Evolutionary conservation across 2,797 vertebrate genomes (phyloP).

Genomic region (Enteromius mattozi): DNA sequence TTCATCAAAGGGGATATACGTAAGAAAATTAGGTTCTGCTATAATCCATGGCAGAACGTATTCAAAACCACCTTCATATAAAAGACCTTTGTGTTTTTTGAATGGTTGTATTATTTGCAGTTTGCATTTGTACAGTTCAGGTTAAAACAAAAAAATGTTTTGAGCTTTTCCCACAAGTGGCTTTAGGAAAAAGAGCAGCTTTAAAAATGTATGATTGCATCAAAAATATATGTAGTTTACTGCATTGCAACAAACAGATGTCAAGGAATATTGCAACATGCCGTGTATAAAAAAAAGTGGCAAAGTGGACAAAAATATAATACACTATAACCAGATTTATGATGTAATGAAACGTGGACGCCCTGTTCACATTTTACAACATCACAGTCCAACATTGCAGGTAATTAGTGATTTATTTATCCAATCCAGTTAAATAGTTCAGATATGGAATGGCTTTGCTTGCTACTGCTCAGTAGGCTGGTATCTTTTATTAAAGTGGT

Average conservation of each 20-base stretch:
- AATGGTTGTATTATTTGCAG: slow-evolving; percentile 21
- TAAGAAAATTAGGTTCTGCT: background rate
- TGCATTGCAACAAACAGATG: slow-evolving; percentile 1
- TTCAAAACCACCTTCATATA: background rate
- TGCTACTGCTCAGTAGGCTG: background rate
- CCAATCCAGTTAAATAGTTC: background rate
- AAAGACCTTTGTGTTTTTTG: slow-evolving; percentile 25
- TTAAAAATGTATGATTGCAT: background rate
- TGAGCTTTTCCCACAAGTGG: background rate
- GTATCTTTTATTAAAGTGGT: background rate
- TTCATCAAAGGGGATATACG: background rate
- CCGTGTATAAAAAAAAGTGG: background rate
- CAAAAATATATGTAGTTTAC: slow-evolving; percentile 5
- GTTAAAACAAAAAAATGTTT: background rate
- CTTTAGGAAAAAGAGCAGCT: slow-evolving; percentile 2
- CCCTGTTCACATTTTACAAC: background rate
- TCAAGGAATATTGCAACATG: background rate
- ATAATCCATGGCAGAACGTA: slow-evolving; percentile 9
- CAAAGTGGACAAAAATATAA: background rate
- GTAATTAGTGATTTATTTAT: background rate
- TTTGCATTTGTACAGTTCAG: background rate
- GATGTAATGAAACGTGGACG: background rate
- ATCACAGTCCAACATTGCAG: background rate
- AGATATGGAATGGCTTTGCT: background rate
- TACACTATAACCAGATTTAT: background rate